Base-by-base conservation (phyloP, 2,113 vertebrate species). In the Ochotona curzoniae region DNA sequence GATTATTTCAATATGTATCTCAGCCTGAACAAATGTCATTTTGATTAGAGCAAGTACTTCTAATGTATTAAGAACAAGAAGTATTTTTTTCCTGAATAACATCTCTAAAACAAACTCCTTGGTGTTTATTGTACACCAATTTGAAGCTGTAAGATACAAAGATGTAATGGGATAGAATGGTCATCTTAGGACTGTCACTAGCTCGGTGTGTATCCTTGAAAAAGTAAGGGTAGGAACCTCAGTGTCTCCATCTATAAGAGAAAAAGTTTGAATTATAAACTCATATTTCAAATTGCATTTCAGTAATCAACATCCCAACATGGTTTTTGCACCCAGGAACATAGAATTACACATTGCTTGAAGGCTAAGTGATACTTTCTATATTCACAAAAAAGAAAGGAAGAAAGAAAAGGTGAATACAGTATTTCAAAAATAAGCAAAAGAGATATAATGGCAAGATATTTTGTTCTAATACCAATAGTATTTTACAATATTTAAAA, bases 21-120 rank as follows among this genome's bases (percentile, higher is more conserved):
- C n/a, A 94, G 15, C 26, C 83, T 28, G 30, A 90, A 84, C 13
- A 90, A 96, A 76, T 78, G 23, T 8, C 23, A 63, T 84, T 32
- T 17, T 73, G 13, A 4, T 23, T 75, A 67, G 79, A 4, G 15
- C 44, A 30, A 82, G 18, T 64, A 35, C 20, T 79, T 75, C 88
- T 7, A 47, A 2, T 49, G 23, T 64, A 80, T 25, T 26, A 38
- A 66, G 21, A 49, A 67, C 10, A 78, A 73, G 9, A 67, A 7
- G 8, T 21, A 2, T 5, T 74, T 35, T n/a, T 90, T 25, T 90
- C 26, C 25, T 57, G 7, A 38, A 81, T 87, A 74, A 20, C 12
- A 57, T 8, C 15, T 75, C 26, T 28, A 15, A 73, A 93, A 44
- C 15, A 89, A 18, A 69, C 35, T 83, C 92, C 57, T 73, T 67